Evolutionary conservation across 2,888 invertebrate species (phyloP).

Genomic region (Salpingus planirostris): DNA sequence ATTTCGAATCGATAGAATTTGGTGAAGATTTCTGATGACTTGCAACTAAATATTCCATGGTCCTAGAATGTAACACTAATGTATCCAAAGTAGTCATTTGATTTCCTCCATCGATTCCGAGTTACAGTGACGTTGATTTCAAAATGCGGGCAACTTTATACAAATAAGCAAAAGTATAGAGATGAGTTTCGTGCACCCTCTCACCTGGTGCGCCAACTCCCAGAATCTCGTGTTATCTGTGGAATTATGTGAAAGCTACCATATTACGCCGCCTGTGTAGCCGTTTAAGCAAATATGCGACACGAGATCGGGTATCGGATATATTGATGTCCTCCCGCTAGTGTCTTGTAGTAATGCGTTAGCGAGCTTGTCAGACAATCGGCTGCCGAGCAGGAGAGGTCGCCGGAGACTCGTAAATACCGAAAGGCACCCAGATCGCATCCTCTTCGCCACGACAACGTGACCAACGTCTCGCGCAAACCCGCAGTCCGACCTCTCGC

Average conservation of each 20-base stretch:
- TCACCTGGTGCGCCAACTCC: neutral
- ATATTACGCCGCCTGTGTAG: slow-evolving; percentile 38
- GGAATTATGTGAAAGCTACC: slow-evolving; percentile 38
- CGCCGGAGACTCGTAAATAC: slow-evolving; percentile 26
- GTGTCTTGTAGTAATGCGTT: slow-evolving; percentile 36
- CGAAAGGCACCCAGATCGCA: slow-evolving; percentile 20
- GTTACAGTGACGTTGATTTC: neutral
- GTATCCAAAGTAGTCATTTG: no score
- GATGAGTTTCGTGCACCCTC: no score
- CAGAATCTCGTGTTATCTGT: no score
- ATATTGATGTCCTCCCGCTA: slow-evolving; percentile 38
- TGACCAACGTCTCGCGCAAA: slow-evolving; percentile 17
- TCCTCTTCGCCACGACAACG: slow-evolving; percentile 25
- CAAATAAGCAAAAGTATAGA: no score
- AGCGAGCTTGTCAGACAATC: slow-evolving; percentile 36
- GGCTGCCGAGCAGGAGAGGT: slow-evolving; percentile 32
- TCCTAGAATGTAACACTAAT: no score
- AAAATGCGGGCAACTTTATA: neutral
- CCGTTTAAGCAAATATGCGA: slow-evolving; percentile 41
- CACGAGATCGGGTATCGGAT: slow-evolving; percentile 38
- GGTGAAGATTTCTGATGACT: no score
- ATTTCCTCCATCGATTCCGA: neutral
- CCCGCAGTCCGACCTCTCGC: no score
- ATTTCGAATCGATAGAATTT: no score
- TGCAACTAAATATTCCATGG: no score